These are phyloP conservation scores for Hippocampus kuda DNA, from an alignment of 2,797 vertebrate species.

Conservation along the genomic window DNA sequence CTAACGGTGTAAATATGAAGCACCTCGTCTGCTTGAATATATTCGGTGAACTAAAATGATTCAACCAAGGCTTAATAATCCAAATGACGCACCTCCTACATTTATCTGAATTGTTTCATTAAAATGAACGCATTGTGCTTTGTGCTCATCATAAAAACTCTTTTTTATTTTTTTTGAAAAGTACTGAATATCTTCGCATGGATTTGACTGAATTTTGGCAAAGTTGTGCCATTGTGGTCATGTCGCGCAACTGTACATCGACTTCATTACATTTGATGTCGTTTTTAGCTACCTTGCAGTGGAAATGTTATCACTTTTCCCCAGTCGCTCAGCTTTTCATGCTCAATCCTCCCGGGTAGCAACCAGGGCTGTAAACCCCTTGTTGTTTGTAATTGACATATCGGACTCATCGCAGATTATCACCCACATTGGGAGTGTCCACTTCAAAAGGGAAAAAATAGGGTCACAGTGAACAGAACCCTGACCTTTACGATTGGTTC, in stretches of 20 bases:
- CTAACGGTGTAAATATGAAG: not conserved
- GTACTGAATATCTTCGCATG: not conserved
- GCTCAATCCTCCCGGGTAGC: constrained; percentile 40
- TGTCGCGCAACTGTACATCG: not conserved
- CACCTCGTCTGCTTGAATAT: not conserved
- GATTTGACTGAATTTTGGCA: not conserved
- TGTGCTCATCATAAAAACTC: no score
- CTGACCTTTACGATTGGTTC: constrained; percentile 67
- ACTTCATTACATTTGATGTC: not conserved
- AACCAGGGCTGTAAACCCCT: constrained; percentile 43
- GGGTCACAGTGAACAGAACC: constrained; percentile 55
- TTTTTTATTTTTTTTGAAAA: no score
- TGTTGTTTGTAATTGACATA: constrained; percentile 63
- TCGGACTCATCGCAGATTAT: constrained; percentile 65
- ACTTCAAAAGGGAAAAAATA: constrained; percentile 55
- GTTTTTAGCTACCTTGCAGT: constrained; percentile 19
- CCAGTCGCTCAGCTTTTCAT: constrained; percentile 28
- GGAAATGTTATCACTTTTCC: constrained; percentile 31
- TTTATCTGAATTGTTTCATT: constrained; percentile 28
- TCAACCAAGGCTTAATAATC: not conserved
- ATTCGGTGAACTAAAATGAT: not conserved
- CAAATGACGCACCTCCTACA: constrained; percentile 15
- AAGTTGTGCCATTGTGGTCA: not conserved
- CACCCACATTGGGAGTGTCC: constrained; percentile 52
- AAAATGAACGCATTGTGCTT: not conserved